These are phyloP conservation scores for Vulpes vulpes DNA, from an alignment of 2,113 vertebrate genomes.

Conservation along the genomic window DNA sequence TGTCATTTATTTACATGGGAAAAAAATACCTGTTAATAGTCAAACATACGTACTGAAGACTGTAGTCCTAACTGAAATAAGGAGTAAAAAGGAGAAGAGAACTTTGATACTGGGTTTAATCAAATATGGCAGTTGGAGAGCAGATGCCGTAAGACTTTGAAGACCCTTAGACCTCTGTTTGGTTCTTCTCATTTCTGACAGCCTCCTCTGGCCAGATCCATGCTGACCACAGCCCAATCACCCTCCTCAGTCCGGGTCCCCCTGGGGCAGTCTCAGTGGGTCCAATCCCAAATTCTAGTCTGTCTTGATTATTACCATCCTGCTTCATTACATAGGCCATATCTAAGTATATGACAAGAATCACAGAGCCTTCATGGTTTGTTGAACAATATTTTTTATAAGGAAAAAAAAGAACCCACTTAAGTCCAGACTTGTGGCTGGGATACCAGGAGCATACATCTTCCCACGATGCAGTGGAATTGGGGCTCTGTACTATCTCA, in stretches of 20 bases:
- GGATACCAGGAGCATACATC: accelerated
- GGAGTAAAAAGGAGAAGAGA: background rate
- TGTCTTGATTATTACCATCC: background rate
- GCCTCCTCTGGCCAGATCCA: background rate
- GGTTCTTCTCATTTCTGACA: background rate
- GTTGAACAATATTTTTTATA: background rate
- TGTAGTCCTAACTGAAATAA: background rate
- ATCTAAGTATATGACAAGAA: background rate
- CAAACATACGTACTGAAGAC: background rate
- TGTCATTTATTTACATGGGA: background rate
- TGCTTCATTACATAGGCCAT: background rate
- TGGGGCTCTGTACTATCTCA: too few species aligned
- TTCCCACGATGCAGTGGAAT: background rate
- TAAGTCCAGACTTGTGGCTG: background rate
- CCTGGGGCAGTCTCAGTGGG: background rate
- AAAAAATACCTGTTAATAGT: slow-evolving; percentile 27
- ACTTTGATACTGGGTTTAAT: background rate
- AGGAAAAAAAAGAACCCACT: background rate
- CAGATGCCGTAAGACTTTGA: background rate
- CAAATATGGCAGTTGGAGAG: background rate
- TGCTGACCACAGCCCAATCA: too few species aligned
- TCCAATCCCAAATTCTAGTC: background rate
- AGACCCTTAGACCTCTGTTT: background rate
- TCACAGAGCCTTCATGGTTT: background rate
- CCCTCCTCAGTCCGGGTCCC: background rate